These are phyloP conservation scores for Zaprionus inermis DNA, from an alignment of 1,140 invertebrate genomes.

Conservation along the genomic window DNA sequence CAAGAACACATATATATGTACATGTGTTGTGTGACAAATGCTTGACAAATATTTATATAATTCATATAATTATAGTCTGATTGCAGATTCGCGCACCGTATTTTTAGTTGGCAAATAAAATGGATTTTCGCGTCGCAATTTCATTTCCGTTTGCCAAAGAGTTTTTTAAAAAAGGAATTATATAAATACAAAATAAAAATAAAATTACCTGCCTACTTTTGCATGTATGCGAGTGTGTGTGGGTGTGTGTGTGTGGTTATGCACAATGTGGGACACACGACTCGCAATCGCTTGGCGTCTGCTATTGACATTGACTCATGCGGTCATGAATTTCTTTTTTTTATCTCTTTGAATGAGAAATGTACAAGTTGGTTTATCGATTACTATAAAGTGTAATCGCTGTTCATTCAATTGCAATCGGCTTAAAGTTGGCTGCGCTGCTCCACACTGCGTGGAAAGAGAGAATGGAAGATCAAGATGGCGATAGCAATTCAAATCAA, in stretches of 20 bases:
- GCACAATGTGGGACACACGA: slow-evolving; percentile 56
- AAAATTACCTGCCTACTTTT: slow-evolving; percentile 7
- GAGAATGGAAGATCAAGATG: neutral
- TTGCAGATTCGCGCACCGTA: slow-evolving; percentile 54
- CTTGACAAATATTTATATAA: slow-evolving; percentile 75
- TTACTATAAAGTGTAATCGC: neutral
- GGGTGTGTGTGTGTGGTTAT: neutral
- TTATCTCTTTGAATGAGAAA: neutral
- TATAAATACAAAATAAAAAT: slow-evolving; percentile 29
- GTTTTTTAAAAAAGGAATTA: slow-evolving; percentile 45
- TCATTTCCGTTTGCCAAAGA: slow-evolving; percentile 63
- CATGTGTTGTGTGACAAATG: slow-evolving; percentile 27
- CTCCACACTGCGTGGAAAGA: neutral
- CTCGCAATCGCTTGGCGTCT: slow-evolving; percentile 43
- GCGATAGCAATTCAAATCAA: neutral
- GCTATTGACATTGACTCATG: slow-evolving; percentile 69
- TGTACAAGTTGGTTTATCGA: neutral
- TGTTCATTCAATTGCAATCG: neutral
- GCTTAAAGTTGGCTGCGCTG: neutral
- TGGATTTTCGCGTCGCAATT: slow-evolving; percentile 59
- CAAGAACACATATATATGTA: slow-evolving; percentile 5
- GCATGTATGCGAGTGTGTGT: neutral
- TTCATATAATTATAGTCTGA: slow-evolving; percentile 69
- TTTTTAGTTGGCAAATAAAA: slow-evolving; percentile 59
- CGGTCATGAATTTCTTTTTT: slow-evolving; percentile 48